phyloP scores from a whole-genome alignment of 2,888 invertebrate genomes.

The Hyalella azteca region DNA sequence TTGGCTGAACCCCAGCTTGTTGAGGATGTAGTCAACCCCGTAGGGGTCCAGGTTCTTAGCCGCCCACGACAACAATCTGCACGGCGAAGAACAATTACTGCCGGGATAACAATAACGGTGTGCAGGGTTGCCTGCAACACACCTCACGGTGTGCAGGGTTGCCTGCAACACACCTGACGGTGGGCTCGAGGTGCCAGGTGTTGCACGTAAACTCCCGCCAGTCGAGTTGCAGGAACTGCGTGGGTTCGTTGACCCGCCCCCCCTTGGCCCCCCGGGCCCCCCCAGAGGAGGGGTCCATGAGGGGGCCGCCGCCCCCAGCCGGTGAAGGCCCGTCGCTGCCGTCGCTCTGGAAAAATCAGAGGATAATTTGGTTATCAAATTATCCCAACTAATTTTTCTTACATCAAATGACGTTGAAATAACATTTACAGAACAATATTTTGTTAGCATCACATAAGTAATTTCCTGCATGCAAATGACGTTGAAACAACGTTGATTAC shows the following conservation, averaged over 20 bases:
- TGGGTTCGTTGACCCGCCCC: slow-evolving; percentile 59
- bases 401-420: no score
- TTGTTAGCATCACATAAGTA: no score
- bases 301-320: neutral
- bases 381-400: no score
- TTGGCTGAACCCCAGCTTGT: slow-evolving; percentile 96
- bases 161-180: slow-evolving; percentile 83
- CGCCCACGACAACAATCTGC: slow-evolving; percentile 80
- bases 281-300: neutral
- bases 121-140: neutral
- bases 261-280: neutral
- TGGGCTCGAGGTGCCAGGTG: slow-evolving; percentile 96
- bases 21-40: slow-evolving; percentile 96
- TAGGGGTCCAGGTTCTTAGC: slow-evolving; percentile 98
- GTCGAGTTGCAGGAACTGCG: slow-evolving; percentile 72
- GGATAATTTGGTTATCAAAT: no score
- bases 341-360: neutral
- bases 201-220: slow-evolving; percentile 90
- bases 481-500: no score
- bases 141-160: no score
- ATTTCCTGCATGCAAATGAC: no score
- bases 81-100: slow-evolving; percentile 49
- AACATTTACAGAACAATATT: no score
- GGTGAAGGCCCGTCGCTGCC: neutral
- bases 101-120: no score